These are phyloP conservation scores for Parelbella ahira DNA, from an alignment of 2,888 invertebrate genomes.

Conservation along the genomic window DNA sequence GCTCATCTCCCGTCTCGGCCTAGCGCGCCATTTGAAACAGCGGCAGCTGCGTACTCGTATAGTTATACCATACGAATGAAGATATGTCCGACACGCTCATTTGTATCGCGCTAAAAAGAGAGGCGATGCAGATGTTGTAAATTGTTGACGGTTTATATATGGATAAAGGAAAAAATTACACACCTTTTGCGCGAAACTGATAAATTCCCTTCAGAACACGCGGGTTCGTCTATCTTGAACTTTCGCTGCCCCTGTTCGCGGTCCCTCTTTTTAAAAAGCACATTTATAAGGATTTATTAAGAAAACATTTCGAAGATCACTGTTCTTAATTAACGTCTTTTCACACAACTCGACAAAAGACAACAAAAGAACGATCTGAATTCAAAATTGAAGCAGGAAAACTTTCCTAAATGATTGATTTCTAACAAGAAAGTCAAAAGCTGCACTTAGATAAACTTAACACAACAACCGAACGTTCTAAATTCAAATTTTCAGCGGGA, in stretches of 20 bases:
- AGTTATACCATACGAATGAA: conserved; percentile 8
- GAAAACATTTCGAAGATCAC: too few species aligned
- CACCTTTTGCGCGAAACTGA: conserved; percentile 13
- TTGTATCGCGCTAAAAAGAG: conserved; percentile 21
- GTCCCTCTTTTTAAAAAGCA: too few species aligned
- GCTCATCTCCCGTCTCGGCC: conserved; percentile 25
- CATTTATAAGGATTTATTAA: too few species aligned
- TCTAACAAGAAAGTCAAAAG: too few species aligned
- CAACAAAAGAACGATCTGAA: conserved; percentile 2
- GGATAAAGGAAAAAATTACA: conserved; percentile 19
- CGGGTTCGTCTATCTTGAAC: too few species aligned
- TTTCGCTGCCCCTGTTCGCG: too few species aligned
- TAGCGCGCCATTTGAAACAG: conserved; percentile 18
- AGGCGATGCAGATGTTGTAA: conserved; percentile 24
- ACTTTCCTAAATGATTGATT: too few species aligned
- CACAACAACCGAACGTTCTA: too few species aligned
- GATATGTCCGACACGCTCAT: conserved; percentile 19
- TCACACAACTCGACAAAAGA: too few species aligned
- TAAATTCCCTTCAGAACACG: not conserved
- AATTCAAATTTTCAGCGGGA: conserved; percentile 5
- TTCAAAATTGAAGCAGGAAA: not conserved
- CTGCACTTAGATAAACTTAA: too few species aligned
- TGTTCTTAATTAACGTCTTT: too few species aligned
- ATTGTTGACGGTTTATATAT: not conserved
- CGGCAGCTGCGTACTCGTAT: conserved; percentile 26